Conservation (phyloP, 2,113 vertebrate genomes). For the Alosa alosa region DNA sequence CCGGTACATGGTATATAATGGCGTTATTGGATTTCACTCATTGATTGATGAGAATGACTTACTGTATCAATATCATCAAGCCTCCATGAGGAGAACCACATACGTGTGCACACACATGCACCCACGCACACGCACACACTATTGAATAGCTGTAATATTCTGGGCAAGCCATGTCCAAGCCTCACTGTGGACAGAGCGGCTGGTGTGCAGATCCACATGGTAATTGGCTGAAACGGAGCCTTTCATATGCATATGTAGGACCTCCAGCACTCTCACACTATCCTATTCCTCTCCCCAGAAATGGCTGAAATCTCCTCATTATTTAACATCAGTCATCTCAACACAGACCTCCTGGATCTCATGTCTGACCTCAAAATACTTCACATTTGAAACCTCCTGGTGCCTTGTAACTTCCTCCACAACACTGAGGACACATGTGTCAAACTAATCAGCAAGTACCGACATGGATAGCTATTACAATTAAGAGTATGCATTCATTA, state of each 20-base stretch:
- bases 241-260: neutral
- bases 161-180: neutral
- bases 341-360: neutral
- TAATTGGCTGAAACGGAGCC: neutral
- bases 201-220: neutral
- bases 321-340: neutral
- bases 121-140: neutral
- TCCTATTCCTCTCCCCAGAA: neutral
- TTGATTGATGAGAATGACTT: too few species aligned
- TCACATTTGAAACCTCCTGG: neutral
- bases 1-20: neutral
- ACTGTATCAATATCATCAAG: neutral
- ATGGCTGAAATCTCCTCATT: neutral
- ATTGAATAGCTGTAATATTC: neutral
- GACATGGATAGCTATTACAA: too few species aligned
- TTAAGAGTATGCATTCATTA: too few species aligned
- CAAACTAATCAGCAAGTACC: too few species aligned
- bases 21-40: too few species aligned
- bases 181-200: neutral
- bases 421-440: too few species aligned
- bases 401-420: too few species aligned
- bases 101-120: neutral
- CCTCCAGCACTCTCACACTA: neutral
- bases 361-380: neutral
- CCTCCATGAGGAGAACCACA: neutral